Conservation (phyloP, 2,797 vertebrate genomes). For the Ataeniobius toweri region DNA sequence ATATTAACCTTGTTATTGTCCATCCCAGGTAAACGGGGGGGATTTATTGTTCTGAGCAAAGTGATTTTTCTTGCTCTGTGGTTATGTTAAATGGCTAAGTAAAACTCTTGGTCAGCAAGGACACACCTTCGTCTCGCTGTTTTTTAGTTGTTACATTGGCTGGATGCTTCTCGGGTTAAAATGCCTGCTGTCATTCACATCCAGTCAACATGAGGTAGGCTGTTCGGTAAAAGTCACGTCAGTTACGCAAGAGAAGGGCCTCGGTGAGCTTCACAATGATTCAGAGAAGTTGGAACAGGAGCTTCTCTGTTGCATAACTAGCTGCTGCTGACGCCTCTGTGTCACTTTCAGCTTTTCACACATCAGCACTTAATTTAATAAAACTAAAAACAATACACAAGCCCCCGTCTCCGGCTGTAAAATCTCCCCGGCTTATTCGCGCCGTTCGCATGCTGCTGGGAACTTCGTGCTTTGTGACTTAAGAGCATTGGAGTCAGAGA, state of each 20-base stretch:
- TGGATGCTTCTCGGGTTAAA: conserved; percentile 17
- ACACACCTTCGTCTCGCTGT: background rate
- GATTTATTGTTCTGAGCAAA: background rate
- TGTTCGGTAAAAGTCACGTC: conserved; percentile 48
- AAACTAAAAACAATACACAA: conserved; percentile 25
- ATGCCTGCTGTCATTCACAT: conserved; percentile 37
- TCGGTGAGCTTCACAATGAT: conserved; percentile 64
- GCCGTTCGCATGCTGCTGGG: background rate
- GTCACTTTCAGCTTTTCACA: conserved; percentile 41
- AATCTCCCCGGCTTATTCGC: background rate
- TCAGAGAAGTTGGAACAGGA: conserved; percentile 53
- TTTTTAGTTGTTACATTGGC: background rate
- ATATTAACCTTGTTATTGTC: background rate
- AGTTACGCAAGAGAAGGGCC: conserved; percentile 61
- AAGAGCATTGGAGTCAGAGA: conserved; percentile 8
- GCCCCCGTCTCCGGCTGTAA: conserved; percentile 8
- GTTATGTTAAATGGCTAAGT: background rate
- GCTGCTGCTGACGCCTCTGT: conserved; percentile 51
- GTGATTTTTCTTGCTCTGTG: background rate
- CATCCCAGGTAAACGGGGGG: background rate
- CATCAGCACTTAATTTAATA: conserved; percentile 29
- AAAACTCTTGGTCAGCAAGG: background rate
- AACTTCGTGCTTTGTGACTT: conserved; percentile 27
- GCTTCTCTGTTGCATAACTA: conserved; percentile 63
- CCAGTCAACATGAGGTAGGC: conserved; percentile 51